phyloP scores from a whole-genome alignment of 2,888 invertebrate genomes.

The Prenolepis imparis region DNA sequence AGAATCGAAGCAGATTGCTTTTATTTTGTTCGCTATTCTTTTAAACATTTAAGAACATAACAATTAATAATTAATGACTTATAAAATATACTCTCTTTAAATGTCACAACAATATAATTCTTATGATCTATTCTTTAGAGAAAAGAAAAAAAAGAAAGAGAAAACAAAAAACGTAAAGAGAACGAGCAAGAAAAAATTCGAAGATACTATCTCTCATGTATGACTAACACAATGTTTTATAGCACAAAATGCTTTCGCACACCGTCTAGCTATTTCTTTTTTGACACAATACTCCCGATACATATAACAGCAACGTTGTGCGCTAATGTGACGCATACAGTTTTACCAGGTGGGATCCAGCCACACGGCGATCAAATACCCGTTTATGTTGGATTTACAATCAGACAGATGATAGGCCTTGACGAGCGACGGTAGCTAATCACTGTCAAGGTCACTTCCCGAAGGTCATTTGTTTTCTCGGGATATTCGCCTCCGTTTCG shows the following conservation, averaged over 20 bases:
- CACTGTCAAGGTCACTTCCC: slow-evolving; percentile 86
- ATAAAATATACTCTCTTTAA: slow-evolving; percentile 3
- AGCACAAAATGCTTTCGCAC: slow-evolving; percentile 50
- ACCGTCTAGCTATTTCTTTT: slow-evolving; percentile 74
- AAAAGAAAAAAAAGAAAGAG: not conserved
- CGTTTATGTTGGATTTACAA: slow-evolving; percentile 82
- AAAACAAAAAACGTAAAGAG: not conserved
- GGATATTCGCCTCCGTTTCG: slow-evolving; percentile 89
- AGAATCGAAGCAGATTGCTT: slow-evolving; percentile 1
- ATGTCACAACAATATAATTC: slow-evolving; percentile 30
- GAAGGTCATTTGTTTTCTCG: slow-evolving; percentile 92
- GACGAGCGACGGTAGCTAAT: slow-evolving; percentile 86
- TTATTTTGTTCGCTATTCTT: slow-evolving; percentile 15
- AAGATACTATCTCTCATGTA: slow-evolving; percentile 2
- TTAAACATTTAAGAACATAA: slow-evolving; percentile 55
- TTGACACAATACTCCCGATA: slow-evolving; percentile 74
- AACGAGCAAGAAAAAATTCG: slow-evolving; percentile 7
- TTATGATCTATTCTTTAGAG: slow-evolving; percentile 3
- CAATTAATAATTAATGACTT: slow-evolving; percentile 47
- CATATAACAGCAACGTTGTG: slow-evolving; percentile 83
- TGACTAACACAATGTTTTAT: slow-evolving; percentile 51
- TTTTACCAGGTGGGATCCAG: slow-evolving; percentile 86
- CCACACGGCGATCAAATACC: slow-evolving; percentile 84
- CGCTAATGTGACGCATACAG: slow-evolving; percentile 82
- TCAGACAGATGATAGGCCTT: slow-evolving; percentile 83